Conservation (phyloP, 2,797 vertebrate species). For the Coregonus sp. region DNA sequence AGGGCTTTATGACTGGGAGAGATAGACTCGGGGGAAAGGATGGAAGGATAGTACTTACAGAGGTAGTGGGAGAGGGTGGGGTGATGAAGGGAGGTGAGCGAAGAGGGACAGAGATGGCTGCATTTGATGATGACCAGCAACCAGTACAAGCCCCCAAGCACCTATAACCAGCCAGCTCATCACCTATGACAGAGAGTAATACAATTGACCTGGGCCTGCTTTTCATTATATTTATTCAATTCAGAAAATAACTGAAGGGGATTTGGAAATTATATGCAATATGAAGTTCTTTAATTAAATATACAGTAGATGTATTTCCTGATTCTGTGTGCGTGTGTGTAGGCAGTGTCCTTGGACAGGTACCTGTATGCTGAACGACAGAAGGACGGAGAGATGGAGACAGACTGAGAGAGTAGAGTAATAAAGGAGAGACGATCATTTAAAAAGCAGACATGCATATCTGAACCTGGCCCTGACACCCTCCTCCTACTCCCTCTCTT, state of each 20-base stretch:
- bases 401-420: slow-evolving; percentile 37
- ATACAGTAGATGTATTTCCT: not conserved
- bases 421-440: slow-evolving; percentile 53
- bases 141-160: not conserved
- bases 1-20: not conserved
- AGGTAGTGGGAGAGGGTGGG: slow-evolving; percentile 20
- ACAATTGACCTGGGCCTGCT: too few species aligned
- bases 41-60: slow-evolving; percentile 51
- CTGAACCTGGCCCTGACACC: slow-evolving; percentile 55
- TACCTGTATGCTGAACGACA: slow-evolving; percentile 4
- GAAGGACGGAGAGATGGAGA: not conserved
- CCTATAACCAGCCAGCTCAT: too few species aligned
- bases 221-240: too few species aligned
- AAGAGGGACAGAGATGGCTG: not conserved
- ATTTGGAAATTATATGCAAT: too few species aligned
- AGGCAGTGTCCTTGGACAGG: not conserved
- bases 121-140: not conserved
- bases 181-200: not conserved
- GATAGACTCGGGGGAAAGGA: slow-evolving; percentile 19
- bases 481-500: slow-evolving; percentile 31
- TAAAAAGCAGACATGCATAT: slow-evolving; percentile 63
- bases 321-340: not conserved
- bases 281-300: too few species aligned
- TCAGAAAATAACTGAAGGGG: slow-evolving; percentile 1
- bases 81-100: not conserved